phyloP scores from a whole-genome alignment of 2,113 vertebrate species.

The Embiotoca jacksoni region DNA sequence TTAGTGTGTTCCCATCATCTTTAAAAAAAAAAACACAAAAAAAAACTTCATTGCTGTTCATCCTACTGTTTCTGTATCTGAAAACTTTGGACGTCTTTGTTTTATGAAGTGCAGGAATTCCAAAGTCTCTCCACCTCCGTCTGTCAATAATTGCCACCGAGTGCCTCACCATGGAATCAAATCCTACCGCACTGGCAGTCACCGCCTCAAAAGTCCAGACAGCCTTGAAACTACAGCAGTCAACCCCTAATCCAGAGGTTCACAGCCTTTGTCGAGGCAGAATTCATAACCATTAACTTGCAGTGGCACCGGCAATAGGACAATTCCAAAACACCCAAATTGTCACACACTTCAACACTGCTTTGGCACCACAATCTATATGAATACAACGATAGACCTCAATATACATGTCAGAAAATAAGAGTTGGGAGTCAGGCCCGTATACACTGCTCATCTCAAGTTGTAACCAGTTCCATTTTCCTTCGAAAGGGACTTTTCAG shows the following conservation, averaged over 20 bases:
- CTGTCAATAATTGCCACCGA: constrained; percentile 37
- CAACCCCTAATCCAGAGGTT: not conserved
- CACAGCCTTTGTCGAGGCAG: constrained; percentile 19
- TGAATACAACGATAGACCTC: constrained; percentile 36
- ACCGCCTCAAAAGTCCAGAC: constrained; percentile 46
- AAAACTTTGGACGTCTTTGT: constrained; percentile 53
- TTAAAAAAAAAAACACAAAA: not conserved
- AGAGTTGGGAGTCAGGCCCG: constrained; percentile 38
- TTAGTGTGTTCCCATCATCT: constrained; percentile 32
- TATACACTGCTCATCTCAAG: constrained; percentile 33
- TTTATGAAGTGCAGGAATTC: constrained; percentile 84
- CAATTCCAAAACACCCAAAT: constrained; percentile 17
- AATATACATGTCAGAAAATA: constrained; percentile 49
- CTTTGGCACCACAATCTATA: constrained; percentile 51
- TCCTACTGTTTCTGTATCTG: constrained; percentile 16
- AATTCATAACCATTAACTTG: constrained; percentile 3
- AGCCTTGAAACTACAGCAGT: constrained; percentile 23
- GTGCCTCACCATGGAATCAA: constrained; percentile 52
- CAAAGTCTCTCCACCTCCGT: constrained; percentile 50
- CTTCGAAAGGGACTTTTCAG: constrained; percentile 43
- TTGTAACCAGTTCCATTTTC: constrained; percentile 25
- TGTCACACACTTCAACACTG: constrained; percentile 45
- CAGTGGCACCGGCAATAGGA: constrained; percentile 35
- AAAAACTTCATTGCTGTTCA: not conserved
- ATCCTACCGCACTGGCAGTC: constrained; percentile 29